Percentiles rank a stretch among this genome's conserved stretches.
Conservation (phyloP, 2,797 vertebrate species). For the Mormyrus hasselquistii region DNA sequence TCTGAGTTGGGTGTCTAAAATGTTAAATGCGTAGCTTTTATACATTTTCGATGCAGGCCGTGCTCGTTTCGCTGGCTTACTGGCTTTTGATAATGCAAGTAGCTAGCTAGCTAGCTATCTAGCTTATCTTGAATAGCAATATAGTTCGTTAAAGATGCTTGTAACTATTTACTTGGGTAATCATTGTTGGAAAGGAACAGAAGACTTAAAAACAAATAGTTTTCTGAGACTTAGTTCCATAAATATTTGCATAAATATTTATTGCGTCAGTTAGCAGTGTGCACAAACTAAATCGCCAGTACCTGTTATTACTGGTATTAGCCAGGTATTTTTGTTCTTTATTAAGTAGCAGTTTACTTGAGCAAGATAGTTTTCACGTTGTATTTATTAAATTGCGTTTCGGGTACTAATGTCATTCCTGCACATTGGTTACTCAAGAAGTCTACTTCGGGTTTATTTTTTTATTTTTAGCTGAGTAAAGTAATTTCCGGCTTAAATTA, state of each 20-base stretch:
- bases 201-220: neutral
- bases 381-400: neutral
- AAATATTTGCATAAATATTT: neutral
- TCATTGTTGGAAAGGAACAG: neutral
- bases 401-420: neutral
- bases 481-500: neutral
- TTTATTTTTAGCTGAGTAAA: neutral
- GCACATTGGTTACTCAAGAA: neutral
- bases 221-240: neutral
- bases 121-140: neutral
- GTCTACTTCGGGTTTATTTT: neutral
- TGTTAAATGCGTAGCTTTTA: neutral
- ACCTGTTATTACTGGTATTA: neutral
- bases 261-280: constrained; percentile 1
- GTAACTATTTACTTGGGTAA: neutral
- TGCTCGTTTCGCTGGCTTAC: neutral
- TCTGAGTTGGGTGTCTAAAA: neutral
- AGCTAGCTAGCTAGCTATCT: neutral
- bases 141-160: neutral
- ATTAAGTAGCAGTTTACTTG: neutral
- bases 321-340: neutral
- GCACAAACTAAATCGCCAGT: neutral
- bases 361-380: neutral
- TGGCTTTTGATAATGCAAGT: neutral
- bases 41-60: neutral